Evolutionary conservation across 1,140 invertebrate genomes (phyloP), one percentile per base, ranked within the genome.

Genomic region (Leptinotarsa lineolata): DNA sequence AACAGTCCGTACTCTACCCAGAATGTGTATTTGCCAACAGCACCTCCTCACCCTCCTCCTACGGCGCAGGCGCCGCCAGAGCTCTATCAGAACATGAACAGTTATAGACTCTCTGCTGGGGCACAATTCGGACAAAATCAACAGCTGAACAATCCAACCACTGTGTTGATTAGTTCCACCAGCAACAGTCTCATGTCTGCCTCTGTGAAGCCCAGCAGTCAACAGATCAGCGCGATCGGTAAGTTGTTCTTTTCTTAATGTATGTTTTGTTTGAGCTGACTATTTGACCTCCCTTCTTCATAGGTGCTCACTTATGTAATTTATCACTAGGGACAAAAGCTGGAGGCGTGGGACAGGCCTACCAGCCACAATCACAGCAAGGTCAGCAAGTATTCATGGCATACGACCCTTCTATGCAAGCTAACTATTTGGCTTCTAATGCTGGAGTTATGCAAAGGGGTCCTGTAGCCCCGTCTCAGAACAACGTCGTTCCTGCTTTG

Each of bases 171-270:
- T 72, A 95, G 94, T 66, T 95, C 94, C 30, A 92, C 92, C 11
- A 92, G 92, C 11, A 95, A 94, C 84, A 95, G 94, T 21, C 87
- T 96, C 63, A 96, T 96, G 94, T 95, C 94, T 1, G 93, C 94
- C 48, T 92, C 91, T 76, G 93, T 95, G 16, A 96, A 96, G 83
- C 93, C 93, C 20, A 92, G 92, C 13, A 89, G 90, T 68, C 93
- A 94, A 85, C 92, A 90, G 80, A 93, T 95, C 81, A 91, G 93
- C 79, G 91, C 94, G 74, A 93, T 96, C 80, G 93, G 93, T 82
- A 76, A 82, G 76, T 16, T 68, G 65, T 67, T 45, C 39, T 67
- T 67, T 66, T 66, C 72, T 45, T 21, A 4, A 18, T 58, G 22
- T 75, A 16, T 72, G 22, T 71, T 44, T 21, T 46, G n/a, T 21